These are phyloP conservation scores for Odontomachus brunneus DNA, from an alignment of 1,140 invertebrate genomes.

Conservation along the genomic window DNA sequence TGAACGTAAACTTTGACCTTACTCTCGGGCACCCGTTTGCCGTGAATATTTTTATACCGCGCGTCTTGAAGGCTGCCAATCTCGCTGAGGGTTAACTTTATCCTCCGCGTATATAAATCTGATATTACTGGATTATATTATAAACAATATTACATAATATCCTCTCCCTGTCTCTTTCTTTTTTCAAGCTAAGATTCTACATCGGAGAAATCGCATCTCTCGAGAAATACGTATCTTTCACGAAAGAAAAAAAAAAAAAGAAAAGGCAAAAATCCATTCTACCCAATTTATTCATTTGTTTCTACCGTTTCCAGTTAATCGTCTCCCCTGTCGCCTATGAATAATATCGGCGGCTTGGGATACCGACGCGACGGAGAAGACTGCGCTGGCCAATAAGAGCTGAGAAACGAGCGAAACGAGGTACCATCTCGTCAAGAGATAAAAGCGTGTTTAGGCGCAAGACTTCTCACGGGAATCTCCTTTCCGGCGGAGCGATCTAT, in stretches of 20 bases:
- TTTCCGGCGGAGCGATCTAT: conserved; percentile 54
- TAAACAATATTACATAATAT: conserved; percentile 10
- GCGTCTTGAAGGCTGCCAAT: conserved; percentile 22
- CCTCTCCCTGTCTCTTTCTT: too few relatives aligned
- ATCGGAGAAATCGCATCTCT: not conserved
- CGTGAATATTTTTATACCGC: conserved; percentile 41
- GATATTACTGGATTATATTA: conserved; percentile 8
- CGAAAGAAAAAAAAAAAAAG: not conserved
- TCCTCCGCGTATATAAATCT: not conserved
- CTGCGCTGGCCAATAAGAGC: not conserved
- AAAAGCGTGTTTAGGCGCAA: conserved; percentile 20
- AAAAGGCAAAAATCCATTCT: not conserved
- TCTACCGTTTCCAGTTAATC: too few relatives aligned
- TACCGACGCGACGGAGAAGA: not conserved
- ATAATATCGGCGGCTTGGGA: not conserved
- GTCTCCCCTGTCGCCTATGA: not conserved
- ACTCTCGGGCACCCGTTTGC: conserved; percentile 29
- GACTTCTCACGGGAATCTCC: not conserved
- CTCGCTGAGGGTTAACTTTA: conserved; percentile 20
- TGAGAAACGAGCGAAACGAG: not conserved
- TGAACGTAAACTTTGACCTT: conserved; percentile 60
- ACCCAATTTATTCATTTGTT: too few relatives aligned
- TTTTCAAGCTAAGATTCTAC: too few relatives aligned
- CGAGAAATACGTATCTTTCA: not conserved
- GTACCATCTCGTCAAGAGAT: not conserved